phyloP scores from a whole-genome alignment of 2,888 invertebrate species.

The Lysandra bellargus region DNA sequence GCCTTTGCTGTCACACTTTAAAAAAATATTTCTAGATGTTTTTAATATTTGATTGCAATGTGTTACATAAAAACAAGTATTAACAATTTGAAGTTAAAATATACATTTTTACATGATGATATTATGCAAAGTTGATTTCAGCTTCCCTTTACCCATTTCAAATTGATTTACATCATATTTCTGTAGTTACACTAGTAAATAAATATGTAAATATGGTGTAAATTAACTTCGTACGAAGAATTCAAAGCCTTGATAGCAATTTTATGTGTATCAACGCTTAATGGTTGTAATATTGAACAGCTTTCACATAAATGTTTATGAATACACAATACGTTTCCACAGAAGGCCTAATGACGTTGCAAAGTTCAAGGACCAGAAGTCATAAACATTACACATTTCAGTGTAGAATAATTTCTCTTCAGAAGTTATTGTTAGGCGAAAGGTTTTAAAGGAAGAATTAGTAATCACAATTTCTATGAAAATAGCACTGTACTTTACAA shows the following conservation, averaged over 20 bases:
- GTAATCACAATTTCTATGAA: too few species aligned
- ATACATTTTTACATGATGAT: neutral
- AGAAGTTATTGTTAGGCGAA: neutral
- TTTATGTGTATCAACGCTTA: conserved; percentile 21
- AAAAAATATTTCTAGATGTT: neutral
- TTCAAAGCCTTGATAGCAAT: neutral
- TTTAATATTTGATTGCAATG: neutral
- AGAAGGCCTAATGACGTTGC: conserved; percentile 18
- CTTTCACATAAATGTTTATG: conserved; percentile 15
- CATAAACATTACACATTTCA: neutral
- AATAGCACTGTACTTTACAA: too few species aligned
- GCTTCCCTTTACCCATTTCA: neutral
- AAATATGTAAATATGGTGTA: neutral
- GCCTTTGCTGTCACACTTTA: neutral
- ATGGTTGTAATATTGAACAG: conserved; percentile 5
- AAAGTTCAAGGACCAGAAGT: conserved; percentile 24
- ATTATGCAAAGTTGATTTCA: neutral
- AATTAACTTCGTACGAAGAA: conserved; percentile 4
- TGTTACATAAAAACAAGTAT: neutral
- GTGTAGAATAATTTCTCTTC: neutral
- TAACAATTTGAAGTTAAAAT: neutral
- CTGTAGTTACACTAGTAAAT: neutral
- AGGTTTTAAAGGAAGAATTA: too few species aligned
- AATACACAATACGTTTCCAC: conserved; percentile 27
- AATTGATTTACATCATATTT: neutral